Conservation (phyloP, 2,797 vertebrate species). For the Anniella stebbinsi region DNA sequence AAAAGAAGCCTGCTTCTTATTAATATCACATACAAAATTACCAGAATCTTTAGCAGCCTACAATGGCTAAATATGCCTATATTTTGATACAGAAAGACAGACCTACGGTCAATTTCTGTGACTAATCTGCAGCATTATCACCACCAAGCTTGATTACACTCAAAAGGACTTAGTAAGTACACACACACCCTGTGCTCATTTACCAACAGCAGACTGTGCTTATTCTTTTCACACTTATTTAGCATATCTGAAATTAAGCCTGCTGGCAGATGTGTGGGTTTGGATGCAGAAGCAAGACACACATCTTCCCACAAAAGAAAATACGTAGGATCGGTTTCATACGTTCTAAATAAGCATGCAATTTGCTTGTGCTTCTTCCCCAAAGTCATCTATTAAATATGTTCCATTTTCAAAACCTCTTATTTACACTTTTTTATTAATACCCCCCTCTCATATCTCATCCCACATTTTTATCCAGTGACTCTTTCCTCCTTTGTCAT, state of each 20-base stretch:
- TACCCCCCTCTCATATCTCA: neutral
- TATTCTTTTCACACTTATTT: neutral
- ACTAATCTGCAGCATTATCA: constrained; percentile 30
- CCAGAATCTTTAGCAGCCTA: neutral
- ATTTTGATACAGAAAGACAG: constrained; percentile 32
- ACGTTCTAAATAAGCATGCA: neutral
- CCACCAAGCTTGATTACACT: neutral
- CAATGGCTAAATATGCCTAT: neutral
- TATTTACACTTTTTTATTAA: neutral
- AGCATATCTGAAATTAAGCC: neutral
- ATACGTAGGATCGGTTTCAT: neutral
- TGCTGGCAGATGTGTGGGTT: neutral
- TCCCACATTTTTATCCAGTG: neutral
- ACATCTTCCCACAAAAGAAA: neutral
- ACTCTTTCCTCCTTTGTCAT: neutral
- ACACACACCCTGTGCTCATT: constrained; percentile 21
- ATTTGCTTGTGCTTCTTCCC: neutral
- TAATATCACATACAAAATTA: neutral
- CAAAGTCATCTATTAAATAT: neutral
- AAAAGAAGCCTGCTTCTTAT: neutral
- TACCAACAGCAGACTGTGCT: neutral
- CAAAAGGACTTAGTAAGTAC: constrained; percentile 18
- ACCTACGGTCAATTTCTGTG: constrained; percentile 36
- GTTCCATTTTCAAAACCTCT: neutral
- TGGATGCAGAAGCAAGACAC: neutral